Base-by-base conservation (phyloP, 1,140 invertebrate species). In the Gonioctena quinquepunctata region DNA sequence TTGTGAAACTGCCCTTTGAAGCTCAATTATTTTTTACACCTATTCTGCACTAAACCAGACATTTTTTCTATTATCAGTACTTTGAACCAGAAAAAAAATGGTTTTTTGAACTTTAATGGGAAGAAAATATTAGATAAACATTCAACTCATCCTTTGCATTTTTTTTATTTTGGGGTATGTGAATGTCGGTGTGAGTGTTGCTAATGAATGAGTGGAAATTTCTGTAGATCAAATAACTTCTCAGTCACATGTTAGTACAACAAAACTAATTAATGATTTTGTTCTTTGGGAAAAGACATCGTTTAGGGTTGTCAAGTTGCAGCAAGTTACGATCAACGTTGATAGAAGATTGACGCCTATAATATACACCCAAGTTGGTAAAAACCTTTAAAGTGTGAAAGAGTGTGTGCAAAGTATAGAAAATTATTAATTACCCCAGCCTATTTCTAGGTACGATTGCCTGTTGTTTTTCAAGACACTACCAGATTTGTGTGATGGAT, bases 341-440 rank as follows among this genome's bases (percentile, higher is more conserved):
- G 60, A 59, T 25, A 25, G 60, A 25, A 19, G 60, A 42, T 42
- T 25, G n/a, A 62, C 60, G 21, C 26, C 60, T 42, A 3, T 62
- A 62, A 62, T 42, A 27, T 33, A 62, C 60, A 18, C 8, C 22
- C 16, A 28, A 49, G 23, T 57, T 67, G 66, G 66, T 67, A 67
- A 67, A 33, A 57, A 8, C 33, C 25, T 69, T 63, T 54, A 69
- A 68, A 78, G 80, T 76, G 74, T 77, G 82, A 81, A 79, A 81
- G 82, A 79, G 77, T 76, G 83, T 78, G 77, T 83, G 83, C 78
- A 79, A 80, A 78, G 79, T 79, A 79, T 77, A 83, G 80, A 84
- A 84, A 84, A 84, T 82, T 84, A 86, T 85, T 86, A 86, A 86
- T 85, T 81, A 83, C 84, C 84, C 84, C 84, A 85, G 85, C 79